Evolutionary conservation across 2,888 invertebrate species (phyloP), one percentile per base, ranked within the genome.

Genomic region (Cosmia pyralina): DNA sequence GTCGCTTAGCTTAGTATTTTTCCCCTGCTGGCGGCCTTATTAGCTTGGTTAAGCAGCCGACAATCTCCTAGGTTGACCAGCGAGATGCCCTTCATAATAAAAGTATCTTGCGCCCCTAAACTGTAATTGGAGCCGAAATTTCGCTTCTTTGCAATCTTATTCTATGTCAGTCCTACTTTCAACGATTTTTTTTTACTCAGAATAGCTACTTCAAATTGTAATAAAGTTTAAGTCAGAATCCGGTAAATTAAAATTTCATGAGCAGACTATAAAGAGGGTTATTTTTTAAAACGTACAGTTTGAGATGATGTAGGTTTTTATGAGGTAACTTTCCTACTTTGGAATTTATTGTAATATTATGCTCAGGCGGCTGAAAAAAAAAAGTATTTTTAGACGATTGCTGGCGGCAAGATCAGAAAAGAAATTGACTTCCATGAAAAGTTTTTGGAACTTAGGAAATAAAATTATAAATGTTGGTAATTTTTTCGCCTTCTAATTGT

Each of bases 201-300:
- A 82, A 74, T 82, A n/a, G n/a, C n/a, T n/a, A 78, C 52, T 62
- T 78, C n/a, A 17, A 71, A 72, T 65, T 74, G 50, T 67, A 64
- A 63, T 28, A 68, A 80, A 79, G 59, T 77, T 72, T 34, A 53
- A 67, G 60, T 28, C 63, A 71, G 59, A 67, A 80, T 80, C 58
- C 69, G 57, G 66, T 64, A 64, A 80, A 82, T 82, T 80, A 77
- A 72, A 71, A 71, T 79, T 83, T 82, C 77, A 82, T 76, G 69
- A 68, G 69, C 65, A 48, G 41, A 57, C 15, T 72, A 75, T 75
- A 79, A 75, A 75, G 72, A 44, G 72, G 55, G 77, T 71, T 79
- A 72, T 82, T 82, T 76, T 28, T 79, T 76, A 68, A 76, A 73
- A 69, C 41, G 69, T 60, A 69, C 68, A 70, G 53, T 79, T 76